These are phyloP conservation scores for Xiphorhynchus elegans DNA, from an alignment of 2,113 vertebrate species.

Conservation along the genomic window DNA sequence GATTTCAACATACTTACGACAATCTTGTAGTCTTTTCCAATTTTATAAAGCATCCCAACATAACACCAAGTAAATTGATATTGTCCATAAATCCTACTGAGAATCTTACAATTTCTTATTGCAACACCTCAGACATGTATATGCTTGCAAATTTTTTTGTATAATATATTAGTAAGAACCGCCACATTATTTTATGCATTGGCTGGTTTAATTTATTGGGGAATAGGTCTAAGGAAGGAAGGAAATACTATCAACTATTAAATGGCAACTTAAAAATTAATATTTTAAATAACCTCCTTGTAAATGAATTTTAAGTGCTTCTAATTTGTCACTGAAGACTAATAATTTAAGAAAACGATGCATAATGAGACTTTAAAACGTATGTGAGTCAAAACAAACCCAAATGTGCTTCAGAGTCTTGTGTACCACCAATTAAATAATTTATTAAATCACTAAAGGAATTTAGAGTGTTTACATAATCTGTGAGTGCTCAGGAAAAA, in stretches of 20 bases:
- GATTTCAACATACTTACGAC: constrained; percentile 9
- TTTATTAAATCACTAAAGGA: background rate
- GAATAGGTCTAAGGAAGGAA: background rate
- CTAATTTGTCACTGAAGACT: background rate
- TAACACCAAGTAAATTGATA: background rate
- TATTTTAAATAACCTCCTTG: background rate
- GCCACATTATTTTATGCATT: background rate
- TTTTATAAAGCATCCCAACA: background rate
- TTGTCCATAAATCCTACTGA: background rate
- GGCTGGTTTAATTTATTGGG: background rate
- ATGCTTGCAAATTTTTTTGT: background rate
- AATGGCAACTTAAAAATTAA: background rate
- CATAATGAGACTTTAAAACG: background rate
- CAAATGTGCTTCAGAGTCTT: background rate
- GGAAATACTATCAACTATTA: background rate
- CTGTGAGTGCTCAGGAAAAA: background rate
- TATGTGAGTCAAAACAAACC: background rate
- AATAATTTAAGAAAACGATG: background rate
- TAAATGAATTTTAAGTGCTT: background rate
- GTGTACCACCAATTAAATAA: background rate
- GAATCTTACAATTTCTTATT: background rate
- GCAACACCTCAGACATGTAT: background rate
- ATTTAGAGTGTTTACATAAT: background rate
- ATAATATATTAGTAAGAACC: background rate
- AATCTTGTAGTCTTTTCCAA: background rate